Evolutionary conservation across 1,140 invertebrate genomes (phyloP), one percentile per base, ranked within the genome.

Genomic region (Drosophila orena): DNA sequence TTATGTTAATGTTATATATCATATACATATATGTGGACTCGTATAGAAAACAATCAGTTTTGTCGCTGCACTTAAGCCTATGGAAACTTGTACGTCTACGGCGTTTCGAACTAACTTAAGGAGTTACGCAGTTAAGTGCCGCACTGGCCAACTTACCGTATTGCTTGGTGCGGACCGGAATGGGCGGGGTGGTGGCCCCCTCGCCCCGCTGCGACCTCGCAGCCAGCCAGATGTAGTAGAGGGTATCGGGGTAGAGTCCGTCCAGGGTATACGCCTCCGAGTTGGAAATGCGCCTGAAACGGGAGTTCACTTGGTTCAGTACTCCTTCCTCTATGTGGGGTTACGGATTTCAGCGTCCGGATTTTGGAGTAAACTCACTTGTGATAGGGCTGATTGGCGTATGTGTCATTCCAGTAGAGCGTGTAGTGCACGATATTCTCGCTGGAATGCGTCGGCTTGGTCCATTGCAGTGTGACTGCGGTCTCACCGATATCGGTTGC

Each of bases 331-430:
- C 12, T 38, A 30, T 7, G 46, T 58, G 47, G 66, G 30, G 14
- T 35, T 42, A 14, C 15, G 54, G 14, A 14, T 50, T 27, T 57
- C 83, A 30, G 8, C 8, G 30, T 8, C 3, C 30, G 30, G 30
- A 30, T 10, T 30, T 30, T 8, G 27, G 27, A 7, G 27, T 30
- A 8, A 30, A 8, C 92, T 10, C 44, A 97, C 96, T 94, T 94
- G 88, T 94, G 94, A 92, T 95, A 94, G 90, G 94, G 93, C 85
- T 94, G 94, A 94, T 97, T 97, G 10, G 97, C 96, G 84, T 97
- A 98, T 22, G 98, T 98, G 91, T 99, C 98, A 93, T 99, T 99
- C 97, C 97, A 99, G 90, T 99, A 99, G 3, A 99, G 94, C 93
- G 98, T 97, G 93, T 99, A 99, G 83, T 97, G 97, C 43, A 97